Evolutionary conservation across 2,888 invertebrate species (phyloP).

Genomic region (Mallateleia sp.): DNA sequence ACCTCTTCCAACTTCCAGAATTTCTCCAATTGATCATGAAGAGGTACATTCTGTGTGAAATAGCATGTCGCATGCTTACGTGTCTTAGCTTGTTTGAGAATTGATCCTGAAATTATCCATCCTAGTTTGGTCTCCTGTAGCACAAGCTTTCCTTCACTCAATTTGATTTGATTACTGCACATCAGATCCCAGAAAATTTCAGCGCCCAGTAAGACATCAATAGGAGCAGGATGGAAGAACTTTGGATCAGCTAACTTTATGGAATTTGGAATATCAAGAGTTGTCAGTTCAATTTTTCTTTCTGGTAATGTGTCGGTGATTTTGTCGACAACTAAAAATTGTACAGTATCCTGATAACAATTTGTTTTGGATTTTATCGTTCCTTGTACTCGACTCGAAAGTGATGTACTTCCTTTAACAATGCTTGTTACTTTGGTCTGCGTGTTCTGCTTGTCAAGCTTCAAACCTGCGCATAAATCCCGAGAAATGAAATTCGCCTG

Average conservation of each 20-base stretch:
- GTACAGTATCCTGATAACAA: background rate
- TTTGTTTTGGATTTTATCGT: background rate
- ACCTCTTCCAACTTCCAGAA: constrained; percentile 61
- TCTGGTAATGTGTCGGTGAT: background rate
- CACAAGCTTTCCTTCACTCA: constrained; percentile 27
- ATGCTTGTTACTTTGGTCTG: background rate
- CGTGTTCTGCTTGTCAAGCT: background rate
- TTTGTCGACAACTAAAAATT: background rate
- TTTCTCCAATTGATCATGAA: background rate
- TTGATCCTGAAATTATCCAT: constrained; percentile 76
- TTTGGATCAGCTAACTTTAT: background rate
- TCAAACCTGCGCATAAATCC: background rate
- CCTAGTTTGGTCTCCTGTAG: constrained; percentile 71
- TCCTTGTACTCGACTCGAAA: background rate
- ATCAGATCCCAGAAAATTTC: constrained; percentile 41
- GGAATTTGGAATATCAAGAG: background rate
- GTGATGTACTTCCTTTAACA: background rate
- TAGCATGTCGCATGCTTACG: background rate
- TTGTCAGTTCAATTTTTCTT: background rate
- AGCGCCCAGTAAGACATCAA: background rate
- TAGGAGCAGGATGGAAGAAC: background rate
- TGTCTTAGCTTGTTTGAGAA: background rate
- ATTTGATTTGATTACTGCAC: constrained; percentile 48
- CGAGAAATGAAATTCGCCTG: background rate
- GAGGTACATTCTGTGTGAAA: background rate